Percentiles rank a stretch among this genome's conserved stretches.
These are phyloP conservation scores for Neogobius melanostomus DNA, from an alignment of 2,113 vertebrate species.

Conservation along the genomic window DNA sequence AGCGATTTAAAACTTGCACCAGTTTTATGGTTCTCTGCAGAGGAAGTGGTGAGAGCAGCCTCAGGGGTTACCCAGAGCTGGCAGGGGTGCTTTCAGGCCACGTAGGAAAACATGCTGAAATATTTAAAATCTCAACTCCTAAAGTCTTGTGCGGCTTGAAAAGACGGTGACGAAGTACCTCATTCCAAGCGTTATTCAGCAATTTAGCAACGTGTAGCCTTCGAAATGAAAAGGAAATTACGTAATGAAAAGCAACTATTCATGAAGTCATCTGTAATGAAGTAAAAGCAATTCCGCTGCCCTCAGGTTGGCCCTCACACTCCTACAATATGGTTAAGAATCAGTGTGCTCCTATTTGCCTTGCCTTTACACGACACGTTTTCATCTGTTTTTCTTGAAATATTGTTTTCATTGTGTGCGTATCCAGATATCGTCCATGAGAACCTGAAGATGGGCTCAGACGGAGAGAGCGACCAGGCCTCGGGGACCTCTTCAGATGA, in stretches of 20 bases:
- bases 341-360: too few species aligned
- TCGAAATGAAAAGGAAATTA: too few species aligned
- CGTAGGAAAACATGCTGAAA: neutral
- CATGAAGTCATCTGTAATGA: too few species aligned
- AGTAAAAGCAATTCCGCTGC: too few species aligned
- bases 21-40: slow-evolving; percentile 36
- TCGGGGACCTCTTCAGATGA: slow-evolving; percentile 98
- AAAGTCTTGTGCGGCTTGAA: neutral
- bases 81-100: slow-evolving; percentile 1
- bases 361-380: too few species aligned
- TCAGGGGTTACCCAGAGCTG: slow-evolving; percentile 15
- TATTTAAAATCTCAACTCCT: neutral
- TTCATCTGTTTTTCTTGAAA: too few species aligned
- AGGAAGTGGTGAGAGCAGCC: slow-evolving; percentile 33
- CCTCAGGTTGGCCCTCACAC: too few species aligned
- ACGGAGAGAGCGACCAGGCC: slow-evolving; percentile 98
- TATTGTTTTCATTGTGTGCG: neutral
- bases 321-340: too few species aligned
- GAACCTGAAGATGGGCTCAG: slow-evolving; percentile 99
- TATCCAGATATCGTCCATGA: slow-evolving; percentile 95
- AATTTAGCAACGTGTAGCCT: too few species aligned
- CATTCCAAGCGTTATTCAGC: too few species aligned
- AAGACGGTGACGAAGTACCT: too few species aligned
- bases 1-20: slow-evolving; percentile 17
- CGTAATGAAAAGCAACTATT: too few species aligned